Percentiles rank a stretch among this genome's conserved stretches.
These are phyloP conservation scores for Corythornis madagascariensis DNA, from an alignment of 2,113 vertebrate species.

Conservation along the genomic window DNA sequence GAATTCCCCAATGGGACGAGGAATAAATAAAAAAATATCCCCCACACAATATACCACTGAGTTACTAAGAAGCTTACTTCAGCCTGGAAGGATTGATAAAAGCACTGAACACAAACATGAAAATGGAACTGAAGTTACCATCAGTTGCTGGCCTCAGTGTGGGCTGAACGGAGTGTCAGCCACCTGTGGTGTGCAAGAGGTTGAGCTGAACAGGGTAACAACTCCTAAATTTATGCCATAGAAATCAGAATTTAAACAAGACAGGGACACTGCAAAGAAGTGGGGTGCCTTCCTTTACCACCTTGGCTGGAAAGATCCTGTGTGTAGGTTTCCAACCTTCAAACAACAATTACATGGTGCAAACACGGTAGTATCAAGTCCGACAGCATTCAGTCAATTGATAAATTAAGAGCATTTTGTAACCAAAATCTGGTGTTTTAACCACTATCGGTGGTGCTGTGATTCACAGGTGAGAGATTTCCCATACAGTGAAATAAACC, in stretches of 20 bases:
- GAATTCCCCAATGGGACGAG: background rate
- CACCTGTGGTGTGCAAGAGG: background rate
- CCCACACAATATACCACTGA: background rate
- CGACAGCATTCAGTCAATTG: accelerated
- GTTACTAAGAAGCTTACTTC: background rate
- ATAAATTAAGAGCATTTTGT: no score
- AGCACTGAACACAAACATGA: accelerated
- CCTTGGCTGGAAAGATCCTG: background rate
- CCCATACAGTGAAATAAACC: background rate
- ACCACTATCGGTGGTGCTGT: background rate
- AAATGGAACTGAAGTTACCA: accelerated
- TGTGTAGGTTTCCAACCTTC: background rate
- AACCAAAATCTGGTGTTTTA: background rate
- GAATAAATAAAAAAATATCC: background rate
- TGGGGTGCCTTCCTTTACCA: background rate
- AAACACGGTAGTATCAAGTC: accelerated
- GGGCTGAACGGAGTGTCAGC: background rate
- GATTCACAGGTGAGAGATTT: background rate
- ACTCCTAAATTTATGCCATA: accelerated
- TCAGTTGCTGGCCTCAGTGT: accelerated
- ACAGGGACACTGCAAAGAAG: background rate
- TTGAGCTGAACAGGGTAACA: background rate
- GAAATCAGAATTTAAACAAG: background rate
- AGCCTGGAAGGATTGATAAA: background rate
- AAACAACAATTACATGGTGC: no score